Evolutionary conservation across 2,888 invertebrate genomes (phyloP).

Genomic region (Pyrocoelia pectoralis): DNA sequence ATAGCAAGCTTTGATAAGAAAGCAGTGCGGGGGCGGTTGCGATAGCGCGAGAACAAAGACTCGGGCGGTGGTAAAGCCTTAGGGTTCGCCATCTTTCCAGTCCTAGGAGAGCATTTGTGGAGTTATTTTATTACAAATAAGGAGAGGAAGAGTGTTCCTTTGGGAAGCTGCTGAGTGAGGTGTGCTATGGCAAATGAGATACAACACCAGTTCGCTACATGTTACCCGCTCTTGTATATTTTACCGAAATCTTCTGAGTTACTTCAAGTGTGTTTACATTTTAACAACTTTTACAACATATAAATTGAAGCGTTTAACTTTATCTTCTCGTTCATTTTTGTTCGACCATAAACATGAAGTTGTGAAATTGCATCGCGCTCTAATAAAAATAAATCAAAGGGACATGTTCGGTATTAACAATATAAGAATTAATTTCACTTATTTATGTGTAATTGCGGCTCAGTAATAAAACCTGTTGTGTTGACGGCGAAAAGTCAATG

Average conservation of each 20-base stretch:
- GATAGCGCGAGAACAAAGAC: constrained; percentile 49
- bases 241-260: constrained; percentile 43
- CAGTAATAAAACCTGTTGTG: no score
- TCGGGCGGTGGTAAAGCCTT: constrained; percentile 48
- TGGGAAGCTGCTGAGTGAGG: constrained; percentile 57
- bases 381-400: constrained; percentile 21
- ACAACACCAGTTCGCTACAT: constrained; percentile 49
- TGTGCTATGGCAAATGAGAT: constrained; percentile 59
- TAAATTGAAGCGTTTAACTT: constrained; percentile 34
- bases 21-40: constrained; percentile 35
- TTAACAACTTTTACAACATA: constrained; percentile 36
- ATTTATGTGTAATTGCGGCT: background rate
- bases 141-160: constrained; percentile 60
- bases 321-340: constrained; percentile 28
- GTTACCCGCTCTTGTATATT: constrained; percentile 42
- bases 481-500: no score
- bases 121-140: constrained; percentile 63
- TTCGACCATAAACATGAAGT: constrained; percentile 22
- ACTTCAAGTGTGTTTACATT: constrained; percentile 37
- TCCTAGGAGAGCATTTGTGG: constrained; percentile 60
- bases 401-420: background rate
- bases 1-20: constrained; percentile 40
- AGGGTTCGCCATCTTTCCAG: constrained; percentile 57
- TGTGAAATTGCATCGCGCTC: constrained; percentile 21
- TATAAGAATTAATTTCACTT: background rate